Evolutionary conservation across 2,888 invertebrate species (phyloP).

Genomic region (Eupeodes latifasciatus): DNA sequence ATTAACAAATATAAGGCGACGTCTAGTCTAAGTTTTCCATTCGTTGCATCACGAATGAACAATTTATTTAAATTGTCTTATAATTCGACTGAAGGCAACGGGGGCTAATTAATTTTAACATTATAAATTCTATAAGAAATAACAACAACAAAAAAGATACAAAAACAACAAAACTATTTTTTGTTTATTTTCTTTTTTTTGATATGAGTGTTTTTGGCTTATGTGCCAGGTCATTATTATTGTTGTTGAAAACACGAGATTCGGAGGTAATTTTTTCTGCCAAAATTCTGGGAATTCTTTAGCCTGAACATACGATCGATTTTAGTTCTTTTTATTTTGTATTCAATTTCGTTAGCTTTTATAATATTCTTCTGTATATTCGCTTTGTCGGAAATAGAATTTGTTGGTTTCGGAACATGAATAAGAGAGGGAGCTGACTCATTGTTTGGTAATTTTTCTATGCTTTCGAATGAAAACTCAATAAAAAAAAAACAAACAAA

Average conservation of each 20-base stretch:
- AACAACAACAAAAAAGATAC: not conserved
- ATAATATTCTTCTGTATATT: constrained; percentile 9
- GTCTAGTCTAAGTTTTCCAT: constrained; percentile 72
- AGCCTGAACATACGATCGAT: constrained; percentile 46
- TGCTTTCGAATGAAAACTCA: constrained; percentile 24
- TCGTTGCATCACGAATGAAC: constrained; percentile 68
- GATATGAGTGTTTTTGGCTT: constrained; percentile 16
- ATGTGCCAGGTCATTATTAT: constrained; percentile 41
- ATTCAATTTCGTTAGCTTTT: constrained; percentile 4
- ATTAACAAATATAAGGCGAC: constrained; percentile 60
- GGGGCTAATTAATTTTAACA: constrained; percentile 60
- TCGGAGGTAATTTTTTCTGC: constrained; percentile 48
- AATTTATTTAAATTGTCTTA: constrained; percentile 62
- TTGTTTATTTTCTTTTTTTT: not conserved
- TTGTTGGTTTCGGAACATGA: constrained; percentile 51
- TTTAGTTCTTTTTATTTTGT: constrained; percentile 1
- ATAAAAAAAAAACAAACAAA: not conserved
- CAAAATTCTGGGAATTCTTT: constrained; percentile 46
- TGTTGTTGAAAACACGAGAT: constrained; percentile 60
- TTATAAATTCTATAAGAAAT: constrained; percentile 35
- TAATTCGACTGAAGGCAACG: constrained; percentile 17
- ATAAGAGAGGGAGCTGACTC: constrained; percentile 61
- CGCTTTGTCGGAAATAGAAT: constrained; percentile 61
- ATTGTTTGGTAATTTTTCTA: constrained; percentile 57
- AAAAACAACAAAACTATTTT: constrained; percentile 13